Evolutionary conservation across 2,888 invertebrate genomes (phyloP), one percentile per base, ranked within the genome.

Genomic region (Digitonthophagus gazella): DNA sequence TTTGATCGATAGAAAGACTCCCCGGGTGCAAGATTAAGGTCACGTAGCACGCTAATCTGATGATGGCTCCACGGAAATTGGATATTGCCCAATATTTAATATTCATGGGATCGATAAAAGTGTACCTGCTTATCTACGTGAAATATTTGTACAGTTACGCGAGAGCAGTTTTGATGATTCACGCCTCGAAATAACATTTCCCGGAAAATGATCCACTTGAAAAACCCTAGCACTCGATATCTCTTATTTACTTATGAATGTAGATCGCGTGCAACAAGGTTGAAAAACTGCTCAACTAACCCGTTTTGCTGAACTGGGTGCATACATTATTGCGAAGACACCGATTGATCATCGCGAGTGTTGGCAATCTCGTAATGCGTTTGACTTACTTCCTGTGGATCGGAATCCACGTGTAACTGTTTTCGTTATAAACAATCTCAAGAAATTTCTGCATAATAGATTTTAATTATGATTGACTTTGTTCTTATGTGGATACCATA

Each of bases 1-100:
- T 61, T 61, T 61, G 61, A 61, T 61, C 61, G 61, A 61, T 61
- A 61, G 5, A 6, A 11, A 44, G 11, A n/a, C n/a, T n/a, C n/a
- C n/a, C n/a, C n/a, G n/a, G n/a, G n/a, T n/a, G n/a, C n/a, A 44
- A 44, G 28, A 44, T 44, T 44, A 44, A 44, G 28, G 28, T 44
- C 28, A 44, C 28, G 28, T 44, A 3, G 11, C 6, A 5, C 6
- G 6, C 28, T 44, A 44, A 44, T 44, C 28, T 8, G 61, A 19
- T 18, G 61, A 61, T 19, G 61, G 61, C 4, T 61, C 18, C 20
- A 19, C n/a, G 15, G 61, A 61, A 61, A 44, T 44, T 44, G 61
- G 61, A 61, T 61, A n/a, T 61, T 20, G 0, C 28, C 28, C 28
- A 44, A 44, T 44, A 44, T 44, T 44, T 22, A 22, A 22, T 22